phyloP scores from a whole-genome alignment of 2,888 invertebrate genomes.

The Hanleya hanleyi region DNA sequence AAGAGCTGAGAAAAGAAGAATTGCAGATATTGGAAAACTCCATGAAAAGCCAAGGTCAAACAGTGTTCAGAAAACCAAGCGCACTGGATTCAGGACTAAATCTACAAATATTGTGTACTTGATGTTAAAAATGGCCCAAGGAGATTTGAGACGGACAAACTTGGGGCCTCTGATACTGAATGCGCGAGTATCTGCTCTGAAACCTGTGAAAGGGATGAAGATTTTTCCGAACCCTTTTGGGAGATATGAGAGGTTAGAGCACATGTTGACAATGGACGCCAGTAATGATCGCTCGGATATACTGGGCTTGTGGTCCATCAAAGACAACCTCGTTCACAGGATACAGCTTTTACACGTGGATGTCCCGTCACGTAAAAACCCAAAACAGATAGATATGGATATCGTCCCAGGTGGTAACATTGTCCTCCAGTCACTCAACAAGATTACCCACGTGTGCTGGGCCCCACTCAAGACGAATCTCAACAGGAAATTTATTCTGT shows the following conservation, averaged over 20 bases:
- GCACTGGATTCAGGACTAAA: neutral
- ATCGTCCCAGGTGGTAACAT: slow-evolving; percentile 36
- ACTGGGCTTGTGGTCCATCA: slow-evolving; percentile 59
- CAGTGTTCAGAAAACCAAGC: neutral
- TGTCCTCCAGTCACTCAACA: slow-evolving; percentile 45
- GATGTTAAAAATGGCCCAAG: slow-evolving; percentile 12
- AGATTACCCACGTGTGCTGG: slow-evolving; percentile 62
- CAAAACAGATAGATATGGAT: slow-evolving; percentile 21
- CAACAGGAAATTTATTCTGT: slow-evolving; percentile 46
- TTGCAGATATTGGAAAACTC: slow-evolving; percentile 37
- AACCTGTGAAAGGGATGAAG: neutral
- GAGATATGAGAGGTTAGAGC: slow-evolving; percentile 45
- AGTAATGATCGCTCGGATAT: slow-evolving; percentile 43
- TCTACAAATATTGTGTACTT: slow-evolving; percentile 11
- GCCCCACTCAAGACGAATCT: slow-evolving; percentile 37
- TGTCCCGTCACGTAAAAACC: slow-evolving; percentile 19
- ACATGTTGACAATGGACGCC: slow-evolving; percentile 50
- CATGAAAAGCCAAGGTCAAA: slow-evolving; percentile 8
- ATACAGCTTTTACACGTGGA: slow-evolving; percentile 47
- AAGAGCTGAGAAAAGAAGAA: slow-evolving; percentile 48
- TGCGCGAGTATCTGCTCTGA: slow-evolving; percentile 16
- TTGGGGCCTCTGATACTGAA: slow-evolving; percentile 9
- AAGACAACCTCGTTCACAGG: slow-evolving; percentile 49
- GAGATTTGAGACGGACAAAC: neutral
- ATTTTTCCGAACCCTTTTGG: slow-evolving; percentile 24